These are phyloP conservation scores for Lacerta viridis DNA, from an alignment of 2,797 vertebrate species.

Conservation along the genomic window DNA sequence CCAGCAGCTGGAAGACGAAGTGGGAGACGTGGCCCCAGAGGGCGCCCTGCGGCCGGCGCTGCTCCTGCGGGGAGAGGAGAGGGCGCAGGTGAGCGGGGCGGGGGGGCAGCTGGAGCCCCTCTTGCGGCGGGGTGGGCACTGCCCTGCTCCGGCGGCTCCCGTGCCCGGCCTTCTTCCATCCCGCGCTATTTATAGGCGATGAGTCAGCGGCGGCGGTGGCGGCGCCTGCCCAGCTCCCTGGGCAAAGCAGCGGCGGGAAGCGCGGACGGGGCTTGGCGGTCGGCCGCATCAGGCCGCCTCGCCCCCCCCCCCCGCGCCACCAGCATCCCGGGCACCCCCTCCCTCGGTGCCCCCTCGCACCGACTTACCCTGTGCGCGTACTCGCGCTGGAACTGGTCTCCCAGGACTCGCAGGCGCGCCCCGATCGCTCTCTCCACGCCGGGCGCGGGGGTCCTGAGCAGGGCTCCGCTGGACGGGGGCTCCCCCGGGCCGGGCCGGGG, in stretches of 20 bases:
- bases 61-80: slow-evolving; percentile 51
- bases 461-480: background rate
- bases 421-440: slow-evolving; percentile 71
- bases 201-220: slow-evolving; percentile 32
- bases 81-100: background rate
- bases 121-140: background rate
- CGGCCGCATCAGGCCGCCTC: no score
- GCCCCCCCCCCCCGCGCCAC: no score
- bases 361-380: slow-evolving; percentile 72
- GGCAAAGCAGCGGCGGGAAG: background rate
- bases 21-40: slow-evolving; percentile 75
- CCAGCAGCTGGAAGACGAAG: slow-evolving; percentile 75
- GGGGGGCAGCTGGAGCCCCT: no score
- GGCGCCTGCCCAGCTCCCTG: slow-evolving; percentile 28
- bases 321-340: no score
- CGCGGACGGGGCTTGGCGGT: no score
- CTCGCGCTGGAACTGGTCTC: slow-evolving; percentile 73
- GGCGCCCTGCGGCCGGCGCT: slow-evolving; percentile 50
- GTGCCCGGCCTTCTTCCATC: slow-evolving; percentile 60
- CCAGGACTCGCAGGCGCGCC: slow-evolving; percentile 74
- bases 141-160: no score
- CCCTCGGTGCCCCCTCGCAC: background rate
- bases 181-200: slow-evolving; percentile 71
- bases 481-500: no score
- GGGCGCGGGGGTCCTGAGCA: background rate